Conservation (phyloP, 2,888 invertebrate species). For the Ectobius pallidus region DNA sequence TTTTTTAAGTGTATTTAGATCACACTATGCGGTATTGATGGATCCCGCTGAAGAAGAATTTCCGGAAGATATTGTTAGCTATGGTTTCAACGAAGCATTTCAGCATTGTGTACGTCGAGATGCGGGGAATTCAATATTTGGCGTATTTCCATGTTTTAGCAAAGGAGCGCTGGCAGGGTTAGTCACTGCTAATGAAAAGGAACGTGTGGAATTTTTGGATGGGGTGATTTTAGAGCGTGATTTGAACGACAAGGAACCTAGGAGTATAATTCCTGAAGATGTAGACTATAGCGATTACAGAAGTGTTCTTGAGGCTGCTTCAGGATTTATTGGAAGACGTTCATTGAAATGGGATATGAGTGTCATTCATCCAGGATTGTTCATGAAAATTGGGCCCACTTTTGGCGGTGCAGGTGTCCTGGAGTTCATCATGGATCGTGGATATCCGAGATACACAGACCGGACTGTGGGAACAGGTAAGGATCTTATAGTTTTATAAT, state of each 20-base stretch:
- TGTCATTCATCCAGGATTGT: conserved; percentile 73
- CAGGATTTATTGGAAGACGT: conserved; percentile 70
- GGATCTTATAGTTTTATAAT: conserved; percentile 21
- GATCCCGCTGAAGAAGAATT: neutral
- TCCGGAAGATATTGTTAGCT: neutral
- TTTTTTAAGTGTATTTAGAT: no score
- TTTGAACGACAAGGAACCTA: conserved; percentile 66
- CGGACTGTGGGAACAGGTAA: conserved; percentile 69
- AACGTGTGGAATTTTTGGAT: conserved; percentile 68
- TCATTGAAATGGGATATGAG: conserved; percentile 78
- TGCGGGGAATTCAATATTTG: no score
- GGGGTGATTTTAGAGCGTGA: conserved; percentile 70
- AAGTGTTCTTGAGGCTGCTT: conserved; percentile 71
- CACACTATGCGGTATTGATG: no score
- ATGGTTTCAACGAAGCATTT: neutral
- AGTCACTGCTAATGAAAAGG: conserved; percentile 65
- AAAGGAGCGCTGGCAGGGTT: conserved; percentile 38
- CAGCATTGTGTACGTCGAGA: conserved; percentile 13
- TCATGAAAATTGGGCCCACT: conserved; percentile 74
- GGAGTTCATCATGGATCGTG: conserved; percentile 73
- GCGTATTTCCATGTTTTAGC: conserved; percentile 36
- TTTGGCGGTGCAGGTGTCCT: conserved; percentile 58
- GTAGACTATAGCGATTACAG: conserved; percentile 74
- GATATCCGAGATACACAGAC: conserved; percentile 57
- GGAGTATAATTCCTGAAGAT: conserved; percentile 70